Evolutionary conservation across 2,113 vertebrate genomes (phyloP).

Genomic region (Microcebus griseorufus): DNA sequence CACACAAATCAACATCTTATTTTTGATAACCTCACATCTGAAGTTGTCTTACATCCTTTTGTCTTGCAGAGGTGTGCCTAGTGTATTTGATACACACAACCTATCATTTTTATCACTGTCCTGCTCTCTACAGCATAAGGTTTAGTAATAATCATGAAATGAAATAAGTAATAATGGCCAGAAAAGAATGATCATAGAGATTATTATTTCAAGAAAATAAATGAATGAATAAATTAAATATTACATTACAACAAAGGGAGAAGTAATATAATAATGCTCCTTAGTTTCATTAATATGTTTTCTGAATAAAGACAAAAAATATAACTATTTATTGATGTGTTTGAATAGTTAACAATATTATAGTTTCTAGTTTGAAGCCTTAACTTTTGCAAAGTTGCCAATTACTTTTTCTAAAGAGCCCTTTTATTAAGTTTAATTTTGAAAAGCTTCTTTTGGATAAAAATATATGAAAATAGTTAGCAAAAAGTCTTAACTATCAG

Average conservation of each 20-base stretch:
- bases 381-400: background rate
- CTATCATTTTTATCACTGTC: background rate
- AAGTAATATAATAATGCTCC: background rate
- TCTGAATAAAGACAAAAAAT: background rate
- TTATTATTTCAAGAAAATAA: background rate
- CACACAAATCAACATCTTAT: background rate
- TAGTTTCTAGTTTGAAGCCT: background rate
- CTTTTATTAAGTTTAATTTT: background rate
- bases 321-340: background rate
- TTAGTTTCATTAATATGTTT: slow-evolving; percentile 6
- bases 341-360: background rate
- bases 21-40: background rate
- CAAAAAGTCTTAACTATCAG: background rate
- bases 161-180: background rate
- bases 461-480: background rate
- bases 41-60: background rate
- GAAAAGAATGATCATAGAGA: background rate
- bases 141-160: background rate
- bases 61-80: background rate
- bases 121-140: background rate
- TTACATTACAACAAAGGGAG: background rate
- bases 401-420: background rate
- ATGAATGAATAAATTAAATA: slow-evolving; percentile 6
- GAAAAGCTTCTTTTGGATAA: background rate
- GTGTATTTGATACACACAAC: background rate